These are phyloP conservation scores for Speoplatyrhinus poulsoni DNA, from an alignment of 2,113 vertebrate genomes.

Conservation along the genomic window DNA sequence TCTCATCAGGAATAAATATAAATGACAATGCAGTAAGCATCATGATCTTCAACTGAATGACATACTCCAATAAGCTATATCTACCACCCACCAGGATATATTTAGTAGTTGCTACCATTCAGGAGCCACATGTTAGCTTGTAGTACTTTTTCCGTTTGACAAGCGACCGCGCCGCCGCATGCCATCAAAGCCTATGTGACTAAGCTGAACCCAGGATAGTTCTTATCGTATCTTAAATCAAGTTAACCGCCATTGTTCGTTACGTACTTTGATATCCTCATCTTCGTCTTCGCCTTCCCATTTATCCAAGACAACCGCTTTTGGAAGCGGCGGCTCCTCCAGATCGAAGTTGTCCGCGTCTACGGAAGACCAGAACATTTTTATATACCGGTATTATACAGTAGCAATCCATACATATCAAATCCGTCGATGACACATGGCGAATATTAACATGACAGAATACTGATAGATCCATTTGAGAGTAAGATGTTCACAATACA, in stretches of 20 bases:
- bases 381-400: slow-evolving; percentile 6
- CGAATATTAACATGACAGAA: not conserved
- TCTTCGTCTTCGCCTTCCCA: slow-evolving; percentile 95
- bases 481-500: not conserved
- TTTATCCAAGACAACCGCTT: slow-evolving; percentile 75
- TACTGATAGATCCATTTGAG: not conserved
- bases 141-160: slow-evolving; percentile 49
- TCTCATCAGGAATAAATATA: too few relatives aligned
- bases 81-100: too few relatives aligned
- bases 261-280: slow-evolving; percentile 87
- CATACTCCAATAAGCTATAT: too few relatives aligned
- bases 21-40: too few relatives aligned
- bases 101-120: not conserved
- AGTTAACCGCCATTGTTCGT: not conserved
- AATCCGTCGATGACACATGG: not conserved
- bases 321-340: slow-evolving; percentile 76
- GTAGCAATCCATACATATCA: slow-evolving; percentile 22
- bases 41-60: too few relatives aligned
- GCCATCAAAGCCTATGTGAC: slow-evolving; percentile 11
- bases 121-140: slow-evolving; percentile 51
- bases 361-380: slow-evolving; percentile 55
- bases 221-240: not conserved
- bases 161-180: slow-evolving; percentile 34
- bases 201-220: not conserved
- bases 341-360: slow-evolving; percentile 86